Evolutionary conservation across 2,797 vertebrate species (phyloP), one percentile per base, ranked within the genome.

Genomic region (Manis pentadactyla): DNA sequence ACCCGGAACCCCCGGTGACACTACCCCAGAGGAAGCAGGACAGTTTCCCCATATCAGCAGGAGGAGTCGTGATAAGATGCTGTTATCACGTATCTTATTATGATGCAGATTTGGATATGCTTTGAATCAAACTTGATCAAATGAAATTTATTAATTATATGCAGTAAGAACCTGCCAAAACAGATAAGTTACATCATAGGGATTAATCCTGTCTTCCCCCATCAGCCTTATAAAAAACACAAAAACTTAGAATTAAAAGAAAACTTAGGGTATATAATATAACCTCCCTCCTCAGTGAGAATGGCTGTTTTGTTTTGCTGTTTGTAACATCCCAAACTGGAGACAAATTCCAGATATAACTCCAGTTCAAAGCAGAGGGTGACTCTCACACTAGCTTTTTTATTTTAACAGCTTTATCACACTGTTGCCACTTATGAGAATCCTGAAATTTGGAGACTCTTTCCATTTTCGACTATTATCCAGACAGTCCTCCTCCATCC

Each of bases 341-440:
- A 94, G 79, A 96, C 13, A 57, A 90, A 79, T 93, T 93, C 79
- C 69, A 81, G 69, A 34, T 73, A 82, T 68, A 88, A 93, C 63
- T 92, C 25, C 31, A 66, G 51, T 97, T 96, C 85, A 49, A 86
- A 96, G 78, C 93, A 97, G 73, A 91, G 59, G 59, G 64, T 96
- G 90, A 89, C 90, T 84, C 31, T 79, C 74, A 81, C 0, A 5
- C 75, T 87, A 93, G 79, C 55, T 71, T 95, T 93, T 96, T 95
- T 89, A 68, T 68, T 94, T 96, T 95, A 97, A 93, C 88, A 96
- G 79, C 86, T 82, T 59, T 27, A 93, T 96, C 91, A 94, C 88
- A 93, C 55, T 91, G 91, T 89, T 97, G 77, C 79, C 91, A 97
- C 12, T 1, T 89, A 86, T 79, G 79, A 94, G 93, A 63, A 37